Evolutionary conservation across 2,797 vertebrate genomes (phyloP), one percentile per base, ranked within the genome.

Genomic region (Manis crassicaudata): DNA sequence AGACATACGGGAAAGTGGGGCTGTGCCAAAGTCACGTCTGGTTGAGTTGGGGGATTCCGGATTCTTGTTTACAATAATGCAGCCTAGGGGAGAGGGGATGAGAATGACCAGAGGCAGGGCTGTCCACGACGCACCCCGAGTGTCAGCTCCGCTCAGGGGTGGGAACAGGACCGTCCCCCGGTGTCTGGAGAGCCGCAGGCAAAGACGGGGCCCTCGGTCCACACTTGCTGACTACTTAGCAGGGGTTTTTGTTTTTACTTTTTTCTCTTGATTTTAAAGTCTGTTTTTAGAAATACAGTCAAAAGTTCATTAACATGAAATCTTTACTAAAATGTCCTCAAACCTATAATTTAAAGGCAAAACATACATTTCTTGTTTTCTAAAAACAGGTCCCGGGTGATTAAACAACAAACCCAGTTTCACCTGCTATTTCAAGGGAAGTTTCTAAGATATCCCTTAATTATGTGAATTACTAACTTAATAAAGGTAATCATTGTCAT

Each of bases 261-360:
- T 80, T 65, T 27, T 92, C 70, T 90, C 79, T 86, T 58, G 94
- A 67, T 81, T 83, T 86, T 91, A 94, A 90, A 97, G 52, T 81
- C 29, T 68, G 77, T 90, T 77, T 92, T 97, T 91, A 96, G 82
- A 92, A 93, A 81, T 91, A 84, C 77, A 96, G 43, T 40, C n/a
- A 75, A 89, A 94, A 94, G 70, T 62, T 91, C 93, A 52, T 83
- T 72, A 89, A 92, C 40, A 68, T 43, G 32, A 95, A 84, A 85
- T 37, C 67, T 80, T 63, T 56, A 56, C 37, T 79, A 72, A 92
- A 93, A 92, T 83, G n/a, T 88, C 21, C 50, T 93, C 58, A 90
- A 70, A 73, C 67, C 73, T 82, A 7, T 62, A 60, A 87, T 88
- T 95, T 88, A 92, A 95, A 77, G 46, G 58, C 32, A 96, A 95